These are phyloP conservation scores for Arenaria interpres DNA, from an alignment of 2,113 vertebrate genomes.

Conservation along the genomic window DNA sequence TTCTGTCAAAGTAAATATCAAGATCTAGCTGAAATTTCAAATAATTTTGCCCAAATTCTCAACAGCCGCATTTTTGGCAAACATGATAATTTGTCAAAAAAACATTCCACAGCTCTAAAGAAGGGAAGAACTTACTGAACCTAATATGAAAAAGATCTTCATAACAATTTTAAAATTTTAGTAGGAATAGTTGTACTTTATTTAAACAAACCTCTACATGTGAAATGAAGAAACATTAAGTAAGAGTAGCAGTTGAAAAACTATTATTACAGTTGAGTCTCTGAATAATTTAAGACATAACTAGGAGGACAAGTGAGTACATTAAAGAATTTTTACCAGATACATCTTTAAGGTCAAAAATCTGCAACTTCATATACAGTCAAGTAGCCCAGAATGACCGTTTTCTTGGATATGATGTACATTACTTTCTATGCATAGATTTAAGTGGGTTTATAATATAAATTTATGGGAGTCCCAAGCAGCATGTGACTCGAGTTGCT, in stretches of 20 bases:
- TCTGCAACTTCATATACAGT: background rate
- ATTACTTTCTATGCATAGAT: conserved; percentile 7
- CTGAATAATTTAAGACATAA: background rate
- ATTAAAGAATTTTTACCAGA: background rate
- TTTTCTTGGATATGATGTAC: background rate
- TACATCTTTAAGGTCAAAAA: background rate
- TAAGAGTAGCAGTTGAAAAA: background rate
- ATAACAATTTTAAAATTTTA: background rate
- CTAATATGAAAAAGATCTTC: background rate
- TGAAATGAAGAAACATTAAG: background rate
- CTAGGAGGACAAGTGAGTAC: background rate
- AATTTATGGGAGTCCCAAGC: background rate
- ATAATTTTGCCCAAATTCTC: background rate
- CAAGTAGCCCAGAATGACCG: background rate
- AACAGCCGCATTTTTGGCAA: background rate
- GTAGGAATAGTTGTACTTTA: background rate
- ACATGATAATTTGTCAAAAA: background rate
- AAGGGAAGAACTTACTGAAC: background rate
- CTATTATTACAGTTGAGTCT: background rate
- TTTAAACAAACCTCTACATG: background rate
- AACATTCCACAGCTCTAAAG: background rate
- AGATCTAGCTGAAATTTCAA: background rate
- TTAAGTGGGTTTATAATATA: conserved; percentile 7
- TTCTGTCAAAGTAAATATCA: background rate
- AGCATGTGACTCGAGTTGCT: background rate